Percentiles rank a stretch among this genome's conserved stretches.
Conservation (phyloP, 1,140 invertebrate genomes). For the Palaemon carinicauda region DNA sequence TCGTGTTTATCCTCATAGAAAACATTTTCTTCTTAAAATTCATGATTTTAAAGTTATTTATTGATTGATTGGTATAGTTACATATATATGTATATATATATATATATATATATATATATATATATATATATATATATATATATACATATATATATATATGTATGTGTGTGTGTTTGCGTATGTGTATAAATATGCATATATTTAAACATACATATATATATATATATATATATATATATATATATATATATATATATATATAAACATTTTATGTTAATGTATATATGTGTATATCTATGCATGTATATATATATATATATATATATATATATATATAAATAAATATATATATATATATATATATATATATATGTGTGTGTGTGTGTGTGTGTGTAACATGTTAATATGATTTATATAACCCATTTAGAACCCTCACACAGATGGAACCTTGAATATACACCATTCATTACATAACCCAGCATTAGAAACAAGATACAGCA, state of each 20-base stretch:
- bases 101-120: not conserved
- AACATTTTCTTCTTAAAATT: not conserved
- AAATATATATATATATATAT: too few species aligned
- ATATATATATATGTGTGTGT: too few species aligned
- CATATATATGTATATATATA: not conserved
- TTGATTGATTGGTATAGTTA: not conserved
- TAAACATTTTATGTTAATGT: not conserved
- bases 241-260: not conserved
- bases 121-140: not conserved
- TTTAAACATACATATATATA: not conserved
- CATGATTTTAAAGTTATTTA: not conserved
- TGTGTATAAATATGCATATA: not conserved
- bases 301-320: not conserved
- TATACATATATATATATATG: not conserved
- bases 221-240: not conserved
- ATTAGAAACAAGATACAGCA: too few species aligned
- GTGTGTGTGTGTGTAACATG: too few species aligned
- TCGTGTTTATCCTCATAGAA: not conserved
- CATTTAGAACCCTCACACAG: too few species aligned
- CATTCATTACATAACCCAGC: too few species aligned
- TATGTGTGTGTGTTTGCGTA: not conserved
- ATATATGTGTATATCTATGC: too few species aligned
- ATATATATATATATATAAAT: too few species aligned
- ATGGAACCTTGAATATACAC: too few species aligned
- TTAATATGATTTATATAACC: too few species aligned